Evolutionary conservation across 1,140 invertebrate species (phyloP), one percentile per base, ranked within the genome.

Genomic region (Bombus breviceps): DNA sequence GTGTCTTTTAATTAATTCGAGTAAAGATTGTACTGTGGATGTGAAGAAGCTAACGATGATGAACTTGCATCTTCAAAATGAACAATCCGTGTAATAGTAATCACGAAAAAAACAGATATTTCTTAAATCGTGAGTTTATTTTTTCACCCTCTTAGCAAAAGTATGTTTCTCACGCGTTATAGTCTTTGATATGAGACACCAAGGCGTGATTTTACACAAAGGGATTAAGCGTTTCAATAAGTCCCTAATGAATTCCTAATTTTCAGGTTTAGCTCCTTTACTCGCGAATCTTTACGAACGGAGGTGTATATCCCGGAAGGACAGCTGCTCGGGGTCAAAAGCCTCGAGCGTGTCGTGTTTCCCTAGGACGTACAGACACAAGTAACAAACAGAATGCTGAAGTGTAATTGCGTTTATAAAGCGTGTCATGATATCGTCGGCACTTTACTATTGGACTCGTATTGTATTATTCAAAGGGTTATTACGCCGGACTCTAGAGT

Each of bases 381-480:
- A 53, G 6, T 57, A n/a, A 53, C 81, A 74, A 82, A 82, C 39
- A 28, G 53, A 74, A 83, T 64, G 34, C 28, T 28, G 10, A 39
- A 76, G 41, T 39, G 37, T 68, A 68, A 83, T 83, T 76, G 53
- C 69, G 32, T 47, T 59, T 28, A 22, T 68, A 77, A 57, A 77
- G 34, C 73, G 34, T 77, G 25, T 39, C n/a, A 28, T 15, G 34
- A 9, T 43, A 53, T 69, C 43, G 64, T 83, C 62, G 25, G 18
- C 34, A 28, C 3, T 77, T 77, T 18, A 3, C 32, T 34, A 32
- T 41, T 34, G 62, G 34, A 37, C 74, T 39, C 6, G 28, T 32
- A 18, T 79, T 66, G 12, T 53, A 83, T 83, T 83, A 83, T 83
- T 83, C 72, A 83, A 62, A 22, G 28, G 25, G 69, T 66, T 39